These are phyloP conservation scores for Diarsia brunnea DNA, from an alignment of 2,888 invertebrate genomes.

Conservation along the genomic window DNA sequence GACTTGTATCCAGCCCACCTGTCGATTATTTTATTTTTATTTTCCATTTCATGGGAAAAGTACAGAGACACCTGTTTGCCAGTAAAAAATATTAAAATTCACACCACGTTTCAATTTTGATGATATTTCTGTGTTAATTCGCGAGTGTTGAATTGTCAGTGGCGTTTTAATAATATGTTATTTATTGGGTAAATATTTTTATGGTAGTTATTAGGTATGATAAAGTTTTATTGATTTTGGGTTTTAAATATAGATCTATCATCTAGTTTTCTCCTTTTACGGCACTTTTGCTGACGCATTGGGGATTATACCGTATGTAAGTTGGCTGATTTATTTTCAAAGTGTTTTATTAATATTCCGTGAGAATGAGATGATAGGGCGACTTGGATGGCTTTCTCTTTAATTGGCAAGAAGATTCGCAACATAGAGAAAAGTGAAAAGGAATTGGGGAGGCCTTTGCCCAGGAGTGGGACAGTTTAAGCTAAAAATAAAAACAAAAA, in stretches of 20 bases:
- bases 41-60: conserved; percentile 81
- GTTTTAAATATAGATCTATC: background rate
- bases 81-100: conserved; percentile 53
- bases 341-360: background rate
- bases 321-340: background rate
- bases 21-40: conserved; percentile 76
- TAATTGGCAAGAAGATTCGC: too few relatives aligned
- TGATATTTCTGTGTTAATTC: conserved; percentile 54
- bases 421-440: too few relatives aligned
- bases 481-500: too few relatives aligned
- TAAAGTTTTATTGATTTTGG: conserved; percentile 10
- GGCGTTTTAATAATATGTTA: conserved; percentile 34
- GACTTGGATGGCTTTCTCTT: background rate
- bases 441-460: background rate
- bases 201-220: background rate
- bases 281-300: background rate
- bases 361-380: background rate
- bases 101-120: conserved; percentile 37
- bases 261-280: background rate
- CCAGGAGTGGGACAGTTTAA: too few relatives aligned
- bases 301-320: background rate
- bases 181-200: conserved; percentile 18
- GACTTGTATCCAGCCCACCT: conserved; percentile 78
- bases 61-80: conserved; percentile 75
- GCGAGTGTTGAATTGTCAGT: conserved; percentile 40